Evolutionary conservation across 2,797 vertebrate genomes (phyloP).

Genomic region (Alectoris magna): DNA sequence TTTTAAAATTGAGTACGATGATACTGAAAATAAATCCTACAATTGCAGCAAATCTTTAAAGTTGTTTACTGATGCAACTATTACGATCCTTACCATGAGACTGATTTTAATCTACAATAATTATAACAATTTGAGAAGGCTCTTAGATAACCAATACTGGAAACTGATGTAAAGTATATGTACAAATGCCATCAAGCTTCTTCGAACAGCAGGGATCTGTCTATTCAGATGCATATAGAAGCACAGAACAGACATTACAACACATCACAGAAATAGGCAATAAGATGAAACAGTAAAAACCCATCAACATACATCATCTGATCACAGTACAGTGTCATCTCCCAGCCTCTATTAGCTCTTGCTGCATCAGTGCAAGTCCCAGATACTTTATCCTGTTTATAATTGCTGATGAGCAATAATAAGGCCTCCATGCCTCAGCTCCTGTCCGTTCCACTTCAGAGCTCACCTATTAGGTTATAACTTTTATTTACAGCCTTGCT

Average conservation of each 20-base stretch:
- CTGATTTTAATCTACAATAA: slow-evolving; percentile 30
- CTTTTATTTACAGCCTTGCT: slow-evolving; percentile 84
- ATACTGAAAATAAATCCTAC: background rate
- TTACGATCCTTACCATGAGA: background rate
- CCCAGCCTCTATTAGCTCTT: slow-evolving; percentile 70
- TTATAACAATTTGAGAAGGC: background rate
- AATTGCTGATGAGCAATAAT: slow-evolving; percentile 85
- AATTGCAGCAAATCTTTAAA: background rate
- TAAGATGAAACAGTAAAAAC: slow-evolving; percentile 76
- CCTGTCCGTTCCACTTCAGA: slow-evolving; percentile 75
- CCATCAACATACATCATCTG: slow-evolving; percentile 78
- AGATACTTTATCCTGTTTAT: slow-evolving; percentile 81
- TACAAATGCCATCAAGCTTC: slow-evolving; percentile 12
- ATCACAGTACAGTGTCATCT: slow-evolving; percentile 58
- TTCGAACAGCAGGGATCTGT: slow-evolving; percentile 45
- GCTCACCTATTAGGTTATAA: slow-evolving; percentile 82
- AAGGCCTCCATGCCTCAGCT: slow-evolving; percentile 79
- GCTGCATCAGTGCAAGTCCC: slow-evolving; percentile 70
- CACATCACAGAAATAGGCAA: slow-evolving; percentile 73
- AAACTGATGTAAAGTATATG: background rate
- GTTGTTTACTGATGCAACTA: background rate
- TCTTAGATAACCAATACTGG: background rate
- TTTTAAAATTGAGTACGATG: background rate
- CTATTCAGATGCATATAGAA: slow-evolving; percentile 44
- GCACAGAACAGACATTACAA: slow-evolving; percentile 67